phyloP scores from a whole-genome alignment of 2,113 vertebrate species.

The Furnarius figulus region DNA sequence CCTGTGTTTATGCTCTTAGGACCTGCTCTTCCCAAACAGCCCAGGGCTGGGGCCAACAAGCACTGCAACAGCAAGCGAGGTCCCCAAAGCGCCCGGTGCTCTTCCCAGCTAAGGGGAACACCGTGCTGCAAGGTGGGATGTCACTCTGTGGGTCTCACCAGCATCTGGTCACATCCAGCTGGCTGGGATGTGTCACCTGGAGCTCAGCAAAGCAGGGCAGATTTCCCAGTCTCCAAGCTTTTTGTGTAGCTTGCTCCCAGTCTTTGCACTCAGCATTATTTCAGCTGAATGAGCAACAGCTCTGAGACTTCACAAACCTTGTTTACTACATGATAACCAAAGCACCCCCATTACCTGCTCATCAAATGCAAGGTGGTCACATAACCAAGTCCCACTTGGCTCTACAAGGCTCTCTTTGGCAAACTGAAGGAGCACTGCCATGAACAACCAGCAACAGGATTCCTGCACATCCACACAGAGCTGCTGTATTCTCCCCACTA shows the following conservation, averaged over 20 bases:
- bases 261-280: neutral
- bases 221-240: neutral
- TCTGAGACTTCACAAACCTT: neutral
- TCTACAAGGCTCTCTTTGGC: neutral
- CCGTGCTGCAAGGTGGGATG: neutral
- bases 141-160: neutral
- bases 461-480: neutral
- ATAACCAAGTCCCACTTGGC: neutral
- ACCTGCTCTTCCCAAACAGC: neutral
- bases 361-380: neutral
- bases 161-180: neutral
- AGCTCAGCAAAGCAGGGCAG: neutral
- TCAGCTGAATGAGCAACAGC: neutral
- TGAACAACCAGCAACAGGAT: neutral
- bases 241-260: neutral
- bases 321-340: neutral
- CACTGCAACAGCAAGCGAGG: neutral
- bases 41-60: neutral
- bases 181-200: neutral
- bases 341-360: neutral
- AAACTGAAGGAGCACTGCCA: neutral
- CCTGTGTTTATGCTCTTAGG: neutral
- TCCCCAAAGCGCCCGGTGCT: fast-evolving
- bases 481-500: constrained; percentile 59
- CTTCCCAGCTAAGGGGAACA: neutral